These are phyloP conservation scores for Hippocampus mohnikei DNA, from an alignment of 2,113 vertebrate species.

Conservation along the genomic window DNA sequence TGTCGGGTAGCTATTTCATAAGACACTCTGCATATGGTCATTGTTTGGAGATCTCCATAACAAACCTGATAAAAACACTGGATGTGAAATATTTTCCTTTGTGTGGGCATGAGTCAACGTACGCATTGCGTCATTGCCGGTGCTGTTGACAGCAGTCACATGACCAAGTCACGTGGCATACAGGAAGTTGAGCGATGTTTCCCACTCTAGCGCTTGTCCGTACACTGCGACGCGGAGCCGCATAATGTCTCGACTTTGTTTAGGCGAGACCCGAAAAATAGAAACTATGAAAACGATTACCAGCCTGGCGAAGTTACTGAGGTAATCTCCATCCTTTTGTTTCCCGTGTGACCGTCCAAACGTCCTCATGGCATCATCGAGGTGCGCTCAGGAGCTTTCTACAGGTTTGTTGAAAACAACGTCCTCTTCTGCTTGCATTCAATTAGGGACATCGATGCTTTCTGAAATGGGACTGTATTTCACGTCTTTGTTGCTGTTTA, in stretches of 20 bases:
- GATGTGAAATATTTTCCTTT: not conserved
- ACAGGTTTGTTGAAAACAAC: conserved; percentile 48
- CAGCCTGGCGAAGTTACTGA: not conserved
- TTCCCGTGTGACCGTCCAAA: conserved; percentile 6
- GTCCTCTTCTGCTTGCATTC: not conserved
- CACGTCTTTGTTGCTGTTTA: not conserved
- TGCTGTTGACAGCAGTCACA: conserved; percentile 23
- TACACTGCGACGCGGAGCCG: conserved; percentile 3
- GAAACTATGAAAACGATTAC: not conserved
- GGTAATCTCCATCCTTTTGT: not conserved
- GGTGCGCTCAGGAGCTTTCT: conserved; percentile 39
- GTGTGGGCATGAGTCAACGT: not conserved
- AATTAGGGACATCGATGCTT: not conserved
- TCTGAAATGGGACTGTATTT: not conserved
- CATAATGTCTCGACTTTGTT: not conserved
- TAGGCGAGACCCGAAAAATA: too few relatives aligned
- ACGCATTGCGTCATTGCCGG: not conserved
- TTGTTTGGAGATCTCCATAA: not conserved
- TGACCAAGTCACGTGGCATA: conserved; percentile 40
- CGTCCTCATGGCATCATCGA: conserved; percentile 51
- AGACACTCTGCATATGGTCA: not conserved
- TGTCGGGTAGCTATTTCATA: not conserved
- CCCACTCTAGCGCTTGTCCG: conserved; percentile 28
- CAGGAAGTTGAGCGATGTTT: conserved; percentile 39
- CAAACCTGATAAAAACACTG: not conserved